A percentile compares a stretch with the other conserved stretches of the same genome.
Conservation (phyloP, 2,797 vertebrate genomes). For the Synaphobranchus kaupii region DNA sequence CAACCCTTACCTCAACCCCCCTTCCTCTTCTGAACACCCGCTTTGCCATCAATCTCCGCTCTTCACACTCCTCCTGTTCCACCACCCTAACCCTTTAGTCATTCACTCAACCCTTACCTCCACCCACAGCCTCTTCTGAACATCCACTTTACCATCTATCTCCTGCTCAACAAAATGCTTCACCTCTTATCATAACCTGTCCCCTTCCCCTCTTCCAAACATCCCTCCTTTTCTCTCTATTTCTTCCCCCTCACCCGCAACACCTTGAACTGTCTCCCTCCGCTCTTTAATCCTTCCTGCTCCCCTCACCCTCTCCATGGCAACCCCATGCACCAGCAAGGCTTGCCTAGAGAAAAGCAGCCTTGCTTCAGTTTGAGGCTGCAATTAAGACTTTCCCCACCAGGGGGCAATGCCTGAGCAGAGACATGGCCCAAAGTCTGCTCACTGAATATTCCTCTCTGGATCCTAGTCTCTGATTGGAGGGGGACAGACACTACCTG, state of each 20-base stretch:
- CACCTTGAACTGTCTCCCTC: neutral
- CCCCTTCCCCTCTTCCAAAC: constrained; percentile 22
- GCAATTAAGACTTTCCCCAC: constrained; percentile 50
- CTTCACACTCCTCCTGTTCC: neutral
- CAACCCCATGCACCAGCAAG: constrained; percentile 39
- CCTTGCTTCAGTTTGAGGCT: constrained; percentile 7
- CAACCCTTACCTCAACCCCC: no score
- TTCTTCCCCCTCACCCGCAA: constrained; percentile 23
- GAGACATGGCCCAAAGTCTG: constrained; percentile 59
- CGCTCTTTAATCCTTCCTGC: constrained; percentile 19
- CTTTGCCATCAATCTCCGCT: neutral
- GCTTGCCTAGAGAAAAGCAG: constrained; percentile 33
- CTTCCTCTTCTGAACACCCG: no score
- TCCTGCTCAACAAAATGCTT: constrained; percentile 3
- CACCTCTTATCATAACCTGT: neutral
- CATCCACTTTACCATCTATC: constrained; percentile 1
- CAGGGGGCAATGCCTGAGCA: constrained; percentile 52
- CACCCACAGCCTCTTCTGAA: neutral
- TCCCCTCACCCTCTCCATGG: constrained; percentile 14
- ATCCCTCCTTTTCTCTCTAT: constrained; percentile 35
- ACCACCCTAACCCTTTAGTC: neutral
- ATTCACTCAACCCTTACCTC: constrained; percentile 21
- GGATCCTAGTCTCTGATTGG: constrained; percentile 20
- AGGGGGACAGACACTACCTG: constrained; percentile 46
- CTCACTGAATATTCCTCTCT: constrained; percentile 54